Conservation (phyloP, 2,797 vertebrate genomes). For the Takifugu rubripes region DNA sequence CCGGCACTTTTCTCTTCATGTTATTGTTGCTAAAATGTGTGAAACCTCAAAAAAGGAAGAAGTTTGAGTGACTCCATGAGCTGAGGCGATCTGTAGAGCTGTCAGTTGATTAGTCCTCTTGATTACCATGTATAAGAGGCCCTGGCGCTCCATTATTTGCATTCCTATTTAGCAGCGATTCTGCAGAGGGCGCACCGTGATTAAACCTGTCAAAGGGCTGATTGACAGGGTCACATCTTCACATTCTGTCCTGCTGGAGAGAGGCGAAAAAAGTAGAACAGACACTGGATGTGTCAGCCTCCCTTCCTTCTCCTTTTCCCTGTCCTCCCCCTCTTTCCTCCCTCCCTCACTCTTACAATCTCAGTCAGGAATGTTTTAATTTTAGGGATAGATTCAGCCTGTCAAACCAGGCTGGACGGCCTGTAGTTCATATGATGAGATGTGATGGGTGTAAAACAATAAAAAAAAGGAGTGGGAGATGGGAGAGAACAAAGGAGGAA, state of each 20-base stretch:
- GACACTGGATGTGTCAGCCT: constrained; percentile 87
- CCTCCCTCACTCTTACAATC: constrained; percentile 74
- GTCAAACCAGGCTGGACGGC: constrained; percentile 88
- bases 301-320: constrained; percentile 52
- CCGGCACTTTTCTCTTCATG: no score
- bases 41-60: constrained; percentile 27
- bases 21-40: constrained; percentile 18
- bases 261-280: constrained; percentile 71
- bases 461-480: constrained; percentile 60
- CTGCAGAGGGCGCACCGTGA: constrained; percentile 94
- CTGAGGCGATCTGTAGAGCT: constrained; percentile 90
- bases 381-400: constrained; percentile 98
- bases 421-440: constrained; percentile 91
- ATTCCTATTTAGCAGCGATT: constrained; percentile 99
- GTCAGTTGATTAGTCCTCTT: constrained; percentile 99
- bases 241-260: constrained; percentile 93
- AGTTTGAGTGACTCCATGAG: constrained; percentile 89
- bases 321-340: constrained; percentile 13
- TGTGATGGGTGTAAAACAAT: constrained; percentile 97
- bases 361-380: constrained; percentile 99
- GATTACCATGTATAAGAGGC: constrained; percentile 99
- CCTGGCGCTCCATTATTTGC: constrained; percentile 97
- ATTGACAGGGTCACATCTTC: constrained; percentile 99
- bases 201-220: constrained; percentile 98
- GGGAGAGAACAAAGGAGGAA: constrained; percentile 93